Percentiles rank a stretch among this genome's conserved stretches.
Evolutionary conservation across 2,113 vertebrate genomes (phyloP).

Genomic region (Chamaea fasciata): DNA sequence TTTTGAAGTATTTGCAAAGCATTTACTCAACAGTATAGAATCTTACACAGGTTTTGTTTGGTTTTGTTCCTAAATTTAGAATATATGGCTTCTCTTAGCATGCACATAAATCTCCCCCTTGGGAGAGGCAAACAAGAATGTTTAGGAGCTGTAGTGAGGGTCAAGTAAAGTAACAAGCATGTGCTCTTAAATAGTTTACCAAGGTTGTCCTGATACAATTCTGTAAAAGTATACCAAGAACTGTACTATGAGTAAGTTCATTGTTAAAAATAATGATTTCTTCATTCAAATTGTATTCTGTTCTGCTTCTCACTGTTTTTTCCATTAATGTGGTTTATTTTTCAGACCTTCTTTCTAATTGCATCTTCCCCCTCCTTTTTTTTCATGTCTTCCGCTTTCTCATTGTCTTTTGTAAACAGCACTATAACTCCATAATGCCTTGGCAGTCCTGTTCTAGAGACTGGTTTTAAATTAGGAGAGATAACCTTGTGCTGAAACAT

Average conservation of each 20-base stretch:
- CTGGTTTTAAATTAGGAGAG: not conserved
- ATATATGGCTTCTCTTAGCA: not conserved
- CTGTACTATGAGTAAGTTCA: not conserved
- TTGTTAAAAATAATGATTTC: not conserved
- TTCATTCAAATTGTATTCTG: not conserved
- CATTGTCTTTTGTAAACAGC: not conserved
- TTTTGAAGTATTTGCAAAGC: not conserved
- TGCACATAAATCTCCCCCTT: not conserved
- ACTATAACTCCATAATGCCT: not conserved
- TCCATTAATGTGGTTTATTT: not conserved
- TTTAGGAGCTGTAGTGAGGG: not conserved
- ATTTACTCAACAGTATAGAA: not conserved
- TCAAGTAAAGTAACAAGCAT: not conserved
- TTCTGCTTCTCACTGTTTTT: not conserved
- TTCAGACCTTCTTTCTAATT: not conserved
- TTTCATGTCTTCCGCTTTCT: not conserved
- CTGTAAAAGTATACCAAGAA: not conserved
- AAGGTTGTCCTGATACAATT: not conserved
- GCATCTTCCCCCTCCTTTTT: not conserved
- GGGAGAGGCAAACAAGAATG: not conserved
- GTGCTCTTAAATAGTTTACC: not conserved
- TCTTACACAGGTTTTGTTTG: not conserved
- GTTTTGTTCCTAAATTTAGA: not conserved
- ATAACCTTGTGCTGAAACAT: not conserved
- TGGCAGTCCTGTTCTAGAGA: not conserved